Base-by-base conservation (phyloP, 2,888 invertebrate genomes). In the Argyresthia goedartella region DNA sequence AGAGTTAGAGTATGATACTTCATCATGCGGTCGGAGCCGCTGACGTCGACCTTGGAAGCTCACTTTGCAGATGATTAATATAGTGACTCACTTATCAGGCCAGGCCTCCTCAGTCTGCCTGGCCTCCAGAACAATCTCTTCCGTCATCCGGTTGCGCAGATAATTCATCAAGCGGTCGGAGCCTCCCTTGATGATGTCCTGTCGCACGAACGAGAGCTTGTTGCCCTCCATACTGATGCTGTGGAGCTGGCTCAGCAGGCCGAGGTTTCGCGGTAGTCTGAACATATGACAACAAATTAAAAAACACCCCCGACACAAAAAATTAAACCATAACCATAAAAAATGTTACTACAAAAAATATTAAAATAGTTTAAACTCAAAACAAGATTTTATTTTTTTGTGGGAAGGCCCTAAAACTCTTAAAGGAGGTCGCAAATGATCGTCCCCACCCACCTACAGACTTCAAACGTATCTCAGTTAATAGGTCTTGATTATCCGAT, bases 211-310 rank as follows among this genome's bases (percentile, higher is more conserved):
- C 62, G 93, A 90, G 59, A 97, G 82, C 63, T 93, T 93, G 80
- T 97, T 97, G 6, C 97, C 97, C 59, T 96, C 95, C 64, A 97
- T 88, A 57, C 91, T 91, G 50, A 97, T 88, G 59, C 93, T 93
- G 64, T 95, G 94, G 54, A 97, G 81, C 68, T 95, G 93, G 0
- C 93, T 91, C 62, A 97, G 85, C 1, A 87, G 63, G 0, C 87
- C 87, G 1, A 87, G 64, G 60, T 87, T 87, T 46, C 67, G 70
- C 1, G 87, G 87, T 51, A 87, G 63, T 56, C 87, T 87, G 57
- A 11, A 25, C n/a, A n/a, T n/a, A n/a, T n/a, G 34, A n/a, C 11
- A 11, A 47, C 35, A 46, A 50, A 25, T 15, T n/a, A n/a, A n/a
- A n/a, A n/a, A n/a, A n/a, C n/a, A n/a, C n/a, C n/a, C n/a, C n/a